These are phyloP conservation scores for Chrysaora quinquecirrha DNA, from an alignment of 30 jellyfish, hydroid and myxozoan genomes.

Conservation along the genomic window DNA sequence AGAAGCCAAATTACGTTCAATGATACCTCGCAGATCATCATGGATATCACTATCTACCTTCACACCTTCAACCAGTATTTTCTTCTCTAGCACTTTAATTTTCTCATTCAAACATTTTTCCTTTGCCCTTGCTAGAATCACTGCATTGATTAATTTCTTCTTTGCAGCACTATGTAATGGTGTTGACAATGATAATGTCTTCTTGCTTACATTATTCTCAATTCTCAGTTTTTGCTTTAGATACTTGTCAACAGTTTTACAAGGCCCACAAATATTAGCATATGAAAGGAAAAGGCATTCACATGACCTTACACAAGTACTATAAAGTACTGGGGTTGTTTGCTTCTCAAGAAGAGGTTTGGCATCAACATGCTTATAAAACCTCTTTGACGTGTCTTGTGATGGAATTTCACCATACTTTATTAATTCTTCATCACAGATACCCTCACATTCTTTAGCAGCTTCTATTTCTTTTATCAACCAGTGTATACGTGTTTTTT, in stretches of 20 bases:
- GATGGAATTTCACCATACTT: conserved; percentile 21
- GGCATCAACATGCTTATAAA: conserved; percentile 34
- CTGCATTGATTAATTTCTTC: conserved; percentile 34
- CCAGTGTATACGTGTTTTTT: conserved; percentile 53
- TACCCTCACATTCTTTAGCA: conserved; percentile 30
- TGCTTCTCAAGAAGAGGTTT: conserved; percentile 19
- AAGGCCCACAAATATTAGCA: conserved; percentile 19
- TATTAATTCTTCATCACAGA: conserved; percentile 1
- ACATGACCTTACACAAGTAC: conserved; percentile 34
- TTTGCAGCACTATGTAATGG: conserved; percentile 46
- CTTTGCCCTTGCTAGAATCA: conserved; percentile 33
- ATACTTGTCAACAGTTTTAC: conserved; percentile 14
- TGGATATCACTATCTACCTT: conserved; percentile 17
- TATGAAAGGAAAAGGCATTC: conserved; percentile 36
- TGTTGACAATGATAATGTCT: conserved; percentile 21
- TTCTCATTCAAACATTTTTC: conserved; percentile 29
- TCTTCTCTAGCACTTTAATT: conserved; percentile 5
- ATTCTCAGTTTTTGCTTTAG: conserved; percentile 17
- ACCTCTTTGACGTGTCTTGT: not conserved
- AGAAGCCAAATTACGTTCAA: not conserved
- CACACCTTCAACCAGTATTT: conserved; percentile 25
- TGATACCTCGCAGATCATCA: conserved; percentile 4
- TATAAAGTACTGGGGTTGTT: conserved; percentile 25
- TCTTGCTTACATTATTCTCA: conserved; percentile 21
- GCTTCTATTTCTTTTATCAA: conserved; percentile 38